Conservation (phyloP, 2,113 vertebrate genomes). For the Poeciliopsis retropinna region DNA sequence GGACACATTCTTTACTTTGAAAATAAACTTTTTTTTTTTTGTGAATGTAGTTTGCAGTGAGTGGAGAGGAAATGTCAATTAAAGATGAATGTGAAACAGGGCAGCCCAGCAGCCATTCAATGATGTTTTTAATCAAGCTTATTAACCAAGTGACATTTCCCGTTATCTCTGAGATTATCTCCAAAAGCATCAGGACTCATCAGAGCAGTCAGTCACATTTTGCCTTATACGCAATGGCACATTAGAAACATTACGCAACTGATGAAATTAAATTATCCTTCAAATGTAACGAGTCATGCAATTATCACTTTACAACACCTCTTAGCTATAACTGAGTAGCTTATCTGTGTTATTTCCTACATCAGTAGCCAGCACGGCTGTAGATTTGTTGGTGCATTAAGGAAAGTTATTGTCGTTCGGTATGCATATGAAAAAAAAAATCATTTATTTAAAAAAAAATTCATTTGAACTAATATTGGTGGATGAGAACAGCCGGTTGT, state of each 20-base stretch:
- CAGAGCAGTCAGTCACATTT: neutral
- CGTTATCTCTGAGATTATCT: slow-evolving; percentile 40
- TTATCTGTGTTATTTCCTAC: neutral
- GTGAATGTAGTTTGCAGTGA: slow-evolving; percentile 33
- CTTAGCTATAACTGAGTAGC: neutral
- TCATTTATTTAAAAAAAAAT: too few species aligned
- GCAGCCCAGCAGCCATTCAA: slow-evolving; percentile 45
- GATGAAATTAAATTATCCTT: slow-evolving; percentile 14
- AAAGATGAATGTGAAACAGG: slow-evolving; percentile 19
- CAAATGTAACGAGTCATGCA: slow-evolving; percentile 10
- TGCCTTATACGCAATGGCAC: neutral
- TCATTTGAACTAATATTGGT: too few species aligned
- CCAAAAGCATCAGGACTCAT: slow-evolving; percentile 14
- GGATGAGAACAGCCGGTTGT: too few species aligned
- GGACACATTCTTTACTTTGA: neutral
- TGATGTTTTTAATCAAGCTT: slow-evolving; percentile 45
- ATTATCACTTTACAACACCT: neutral
- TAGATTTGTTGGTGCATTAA: neutral
- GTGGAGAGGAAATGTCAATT: slow-evolving; percentile 37
- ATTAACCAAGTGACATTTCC: slow-evolving; percentile 49
- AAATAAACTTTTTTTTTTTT: neutral
- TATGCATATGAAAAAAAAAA: neutral
- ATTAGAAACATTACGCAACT: slow-evolving; percentile 7
- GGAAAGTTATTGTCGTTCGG: too few species aligned
- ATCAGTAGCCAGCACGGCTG: neutral